Evolutionary conservation across 2,797 vertebrate genomes (phyloP), one percentile per base, ranked within the genome.

Genomic region (Pseudochirops corinnae): DNA sequence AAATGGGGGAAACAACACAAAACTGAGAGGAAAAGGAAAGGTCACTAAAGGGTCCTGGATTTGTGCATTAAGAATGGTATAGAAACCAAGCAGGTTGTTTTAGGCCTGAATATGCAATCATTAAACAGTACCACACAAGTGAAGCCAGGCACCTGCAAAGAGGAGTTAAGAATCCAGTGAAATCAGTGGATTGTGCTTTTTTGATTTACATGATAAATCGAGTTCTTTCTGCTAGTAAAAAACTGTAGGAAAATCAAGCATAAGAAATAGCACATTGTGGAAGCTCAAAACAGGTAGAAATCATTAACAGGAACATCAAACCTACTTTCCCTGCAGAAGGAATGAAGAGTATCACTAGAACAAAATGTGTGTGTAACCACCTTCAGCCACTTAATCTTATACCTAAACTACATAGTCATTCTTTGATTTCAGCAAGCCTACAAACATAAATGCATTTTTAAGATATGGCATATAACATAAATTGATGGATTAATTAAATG

Each of bases 161-260:
- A 53, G 46, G 10, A 96, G 93, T 93, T 98, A 95, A 92, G 93
- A 96, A 97, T 92, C 96, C 93, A 18, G 11, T 57, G 93, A 94
- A 95, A 55, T 97, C 96, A 97, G 95, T 92, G 96, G 18, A 24
- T 56, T 5, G 28, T 55, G 28, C 98, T 98, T 98, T 97, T 97
- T 97, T 96, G 97, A 95, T 97, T 98, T 97, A 95, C 95, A 11
- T 11, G 39, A 96, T 97, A 98, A 98, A 98, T 97, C 92, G 62
- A 96, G 95, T 97, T 97, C 98, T 97, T 96, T 94, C 97, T 14
- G 0, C 46, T 12, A 93, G 94, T 82, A 82, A 82, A 21, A 39
- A 82, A 46, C 2, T 46, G 90, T 1, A 0, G 90, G 93, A 0
- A 7, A 95, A 95, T 0, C 90, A 94, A 57, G 94, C 95, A 58